Conservation (phyloP, 2,797 vertebrate genomes). For the Otolemur crassicaudatus region DNA sequence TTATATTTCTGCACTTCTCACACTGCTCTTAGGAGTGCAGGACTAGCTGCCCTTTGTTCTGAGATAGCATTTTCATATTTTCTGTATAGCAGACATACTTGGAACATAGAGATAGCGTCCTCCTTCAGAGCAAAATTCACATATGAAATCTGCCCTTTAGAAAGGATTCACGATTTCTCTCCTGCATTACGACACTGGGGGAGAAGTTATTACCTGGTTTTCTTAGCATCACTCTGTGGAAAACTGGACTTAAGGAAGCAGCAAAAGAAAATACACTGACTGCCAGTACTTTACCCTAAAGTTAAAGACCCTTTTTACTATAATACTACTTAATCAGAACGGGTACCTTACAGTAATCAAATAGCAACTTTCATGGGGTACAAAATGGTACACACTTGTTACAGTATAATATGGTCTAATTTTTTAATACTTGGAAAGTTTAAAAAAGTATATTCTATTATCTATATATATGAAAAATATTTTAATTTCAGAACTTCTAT, state of each 20-base stretch:
- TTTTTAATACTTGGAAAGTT: conserved; percentile 69
- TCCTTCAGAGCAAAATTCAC: neutral
- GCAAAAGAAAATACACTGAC: neutral
- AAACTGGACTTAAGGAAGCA: neutral
- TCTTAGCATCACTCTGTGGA: neutral
- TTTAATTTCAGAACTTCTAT: conserved; percentile 55
- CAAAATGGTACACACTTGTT: conserved; percentile 66
- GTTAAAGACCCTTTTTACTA: conserved; percentile 66
- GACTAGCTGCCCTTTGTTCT: neutral
- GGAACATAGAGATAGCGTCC: neutral
- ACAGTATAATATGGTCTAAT: conserved; percentile 43
- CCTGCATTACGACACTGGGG: neutral
- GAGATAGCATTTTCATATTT: neutral
- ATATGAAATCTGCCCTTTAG: neutral
- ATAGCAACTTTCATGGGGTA: conserved; percentile 74
- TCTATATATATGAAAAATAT: neutral
- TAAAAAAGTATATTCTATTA: neutral
- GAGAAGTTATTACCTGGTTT: neutral
- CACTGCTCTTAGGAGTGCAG: neutral
- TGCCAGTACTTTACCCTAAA: neutral
- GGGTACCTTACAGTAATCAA: conserved; percentile 67
- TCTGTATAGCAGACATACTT: neutral
- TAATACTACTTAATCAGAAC: conserved; percentile 67
- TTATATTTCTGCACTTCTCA: neutral
- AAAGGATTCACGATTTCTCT: neutral